These are phyloP conservation scores for Venturia canescens DNA, from an alignment of 1,140 invertebrate genomes.

Conservation along the genomic window DNA sequence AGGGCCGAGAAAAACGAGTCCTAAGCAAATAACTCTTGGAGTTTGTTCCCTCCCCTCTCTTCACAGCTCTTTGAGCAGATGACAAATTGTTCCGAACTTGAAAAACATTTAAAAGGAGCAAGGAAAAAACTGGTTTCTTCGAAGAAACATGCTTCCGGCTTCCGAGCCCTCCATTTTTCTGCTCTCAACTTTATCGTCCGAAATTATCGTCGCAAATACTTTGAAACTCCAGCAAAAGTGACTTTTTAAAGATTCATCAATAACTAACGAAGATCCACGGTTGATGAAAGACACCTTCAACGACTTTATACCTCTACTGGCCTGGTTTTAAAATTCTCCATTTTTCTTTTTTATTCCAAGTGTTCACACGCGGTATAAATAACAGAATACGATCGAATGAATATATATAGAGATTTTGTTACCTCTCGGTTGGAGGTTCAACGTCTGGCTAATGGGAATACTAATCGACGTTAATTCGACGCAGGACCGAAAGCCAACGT, in stretches of 20 bases:
- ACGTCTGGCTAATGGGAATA: constrained; percentile 51
- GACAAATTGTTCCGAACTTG: constrained; percentile 11
- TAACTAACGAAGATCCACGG: not conserved
- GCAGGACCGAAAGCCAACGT: constrained; percentile 44
- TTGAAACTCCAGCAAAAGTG: not conserved
- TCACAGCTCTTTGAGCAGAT: not conserved
- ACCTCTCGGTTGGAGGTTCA: constrained; percentile 45
- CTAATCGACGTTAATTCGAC: constrained; percentile 54
- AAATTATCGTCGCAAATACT: too few species aligned
- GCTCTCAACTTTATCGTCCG: too few species aligned
- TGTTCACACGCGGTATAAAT: not conserved
- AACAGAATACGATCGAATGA: not conserved
- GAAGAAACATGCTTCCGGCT: too few species aligned
- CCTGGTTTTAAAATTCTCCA: too few species aligned
- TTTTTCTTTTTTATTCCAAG: too few species aligned
- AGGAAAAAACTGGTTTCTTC: not conserved
- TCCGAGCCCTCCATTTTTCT: not conserved
- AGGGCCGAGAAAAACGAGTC: not conserved
- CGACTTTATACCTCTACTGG: too few species aligned
- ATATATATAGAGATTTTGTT: constrained; percentile 17
- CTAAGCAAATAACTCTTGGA: constrained; percentile 20
- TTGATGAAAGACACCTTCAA: not conserved
- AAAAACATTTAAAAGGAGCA: not conserved
- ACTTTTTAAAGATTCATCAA: not conserved
- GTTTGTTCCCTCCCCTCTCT: too few species aligned